A percentile compares a stretch with the other conserved stretches of the same genome.
phyloP scores from a whole-genome alignment of 2,888 invertebrate genomes.

The Amphimallon solstitiale region DNA sequence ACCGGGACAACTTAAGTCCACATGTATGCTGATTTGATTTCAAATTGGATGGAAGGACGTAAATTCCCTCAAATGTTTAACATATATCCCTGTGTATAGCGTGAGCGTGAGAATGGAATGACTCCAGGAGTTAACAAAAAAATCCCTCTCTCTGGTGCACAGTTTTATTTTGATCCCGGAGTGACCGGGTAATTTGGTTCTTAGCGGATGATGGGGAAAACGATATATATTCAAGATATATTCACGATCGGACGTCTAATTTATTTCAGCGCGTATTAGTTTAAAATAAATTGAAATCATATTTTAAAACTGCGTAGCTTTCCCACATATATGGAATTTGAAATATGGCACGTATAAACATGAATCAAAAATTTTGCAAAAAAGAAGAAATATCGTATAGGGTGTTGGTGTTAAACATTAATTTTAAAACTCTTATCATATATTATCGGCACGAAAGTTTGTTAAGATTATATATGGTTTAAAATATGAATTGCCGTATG shows the following conservation, averaged over 20 bases:
- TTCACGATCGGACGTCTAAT: neutral
- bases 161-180: slow-evolving; percentile 28
- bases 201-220: slow-evolving; percentile 12
- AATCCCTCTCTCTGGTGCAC: slow-evolving; percentile 12
- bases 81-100: slow-evolving; percentile 27
- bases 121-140: slow-evolving; percentile 29
- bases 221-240: slow-evolving; percentile 14
- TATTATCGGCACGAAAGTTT: too few species aligned
- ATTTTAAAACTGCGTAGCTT: neutral
- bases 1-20: slow-evolving; percentile 31
- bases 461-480: too few species aligned
- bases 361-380: too few species aligned
- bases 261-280: slow-evolving; percentile 18
- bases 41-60: slow-evolving; percentile 37
- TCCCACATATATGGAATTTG: neutral
- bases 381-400: too few species aligned
- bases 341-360: neutral
- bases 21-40: slow-evolving; percentile 38
- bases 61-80: slow-evolving; percentile 31
- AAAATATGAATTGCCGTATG: too few species aligned
- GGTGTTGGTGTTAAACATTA: too few species aligned
- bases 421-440: too few species aligned
- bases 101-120: slow-evolving; percentile 13
- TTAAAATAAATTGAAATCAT: slow-evolving; percentile 2
- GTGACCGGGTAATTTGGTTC: slow-evolving; percentile 29